A percentile compares a stretch with the other conserved stretches of the same genome.
phyloP scores from a whole-genome alignment of 2,797 vertebrate species.

The Catamblyrhynchus diadema region DNA sequence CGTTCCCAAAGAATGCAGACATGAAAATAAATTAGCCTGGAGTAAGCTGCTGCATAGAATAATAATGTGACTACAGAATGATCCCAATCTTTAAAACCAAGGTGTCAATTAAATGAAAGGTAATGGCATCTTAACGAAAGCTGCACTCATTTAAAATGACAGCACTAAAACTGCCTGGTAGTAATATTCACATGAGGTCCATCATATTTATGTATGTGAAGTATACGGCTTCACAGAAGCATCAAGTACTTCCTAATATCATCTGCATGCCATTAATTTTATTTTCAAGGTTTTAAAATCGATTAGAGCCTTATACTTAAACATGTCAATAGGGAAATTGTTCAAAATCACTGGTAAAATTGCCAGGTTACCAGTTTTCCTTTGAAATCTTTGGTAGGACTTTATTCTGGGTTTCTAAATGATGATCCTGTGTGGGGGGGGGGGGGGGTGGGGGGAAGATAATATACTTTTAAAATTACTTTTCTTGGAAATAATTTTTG shows the following conservation, averaged over 20 bases:
- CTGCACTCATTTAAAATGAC: neutral
- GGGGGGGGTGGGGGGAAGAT: neutral
- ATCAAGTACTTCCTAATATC: neutral
- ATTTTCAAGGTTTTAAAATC: constrained; percentile 19
- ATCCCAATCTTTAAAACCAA: constrained; percentile 3
- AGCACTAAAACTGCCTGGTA: neutral
- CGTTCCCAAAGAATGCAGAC: neutral
- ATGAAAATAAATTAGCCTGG: constrained; percentile 48
- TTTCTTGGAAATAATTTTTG: neutral
- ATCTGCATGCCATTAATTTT: neutral
- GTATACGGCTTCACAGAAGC: neutral
- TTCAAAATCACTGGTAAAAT: neutral
- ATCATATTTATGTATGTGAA: neutral
- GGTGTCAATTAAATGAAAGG: constrained; percentile 50
- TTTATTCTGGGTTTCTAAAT: neutral
- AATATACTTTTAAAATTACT: neutral
- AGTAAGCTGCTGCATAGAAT: constrained; percentile 9
- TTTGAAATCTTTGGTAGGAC: neutral
- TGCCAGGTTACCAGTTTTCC: neutral
- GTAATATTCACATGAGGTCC: neutral
- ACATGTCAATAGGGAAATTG: neutral
- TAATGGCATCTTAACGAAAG: constrained; percentile 7
- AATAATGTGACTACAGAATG: constrained; percentile 16
- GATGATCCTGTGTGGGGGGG: neutral
- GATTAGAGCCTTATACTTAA: neutral